Conservation (phyloP, 1,140 invertebrate genomes). For the Ceratina calcarata region DNA sequence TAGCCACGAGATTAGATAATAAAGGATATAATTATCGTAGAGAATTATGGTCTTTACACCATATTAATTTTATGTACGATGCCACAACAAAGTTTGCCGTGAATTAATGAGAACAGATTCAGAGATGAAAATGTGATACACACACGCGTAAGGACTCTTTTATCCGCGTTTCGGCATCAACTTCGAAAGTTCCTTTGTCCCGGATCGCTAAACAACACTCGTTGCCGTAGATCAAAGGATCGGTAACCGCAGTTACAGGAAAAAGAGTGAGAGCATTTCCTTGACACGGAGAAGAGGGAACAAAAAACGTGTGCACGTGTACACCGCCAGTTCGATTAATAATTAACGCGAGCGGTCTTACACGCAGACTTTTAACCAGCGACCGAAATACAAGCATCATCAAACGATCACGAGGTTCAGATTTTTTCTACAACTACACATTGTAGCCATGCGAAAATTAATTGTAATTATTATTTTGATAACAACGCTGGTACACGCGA, state of each 20-base stretch:
- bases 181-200: slow-evolving; percentile 14
- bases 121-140: too few relatives aligned
- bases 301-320: slow-evolving; percentile 3
- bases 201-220: slow-evolving; percentile 4
- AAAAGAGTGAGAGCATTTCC: not conserved
- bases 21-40: too few relatives aligned
- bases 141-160: not conserved
- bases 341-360: slow-evolving; percentile 18
- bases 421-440: not conserved
- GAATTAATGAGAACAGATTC: too few relatives aligned
- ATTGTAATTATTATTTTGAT: too few relatives aligned
- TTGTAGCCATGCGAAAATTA: too few relatives aligned
- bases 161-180: not conserved
- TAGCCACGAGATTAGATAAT: too few relatives aligned
- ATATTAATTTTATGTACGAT: too few relatives aligned
- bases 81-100: too few relatives aligned
- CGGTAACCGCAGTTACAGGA: slow-evolving; percentile 23
- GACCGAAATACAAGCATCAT: slow-evolving; percentile 14
- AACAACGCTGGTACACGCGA: too few relatives aligned
- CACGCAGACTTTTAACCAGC: slow-evolving; percentile 6
- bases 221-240: not conserved
- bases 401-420: not conserved
- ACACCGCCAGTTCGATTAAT: slow-evolving; percentile 6
- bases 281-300: not conserved
- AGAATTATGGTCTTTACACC: too few relatives aligned